These are phyloP conservation scores for Ridgeia piscesae DNA, from an alignment of 1,140 invertebrate genomes.

Conservation along the genomic window DNA sequence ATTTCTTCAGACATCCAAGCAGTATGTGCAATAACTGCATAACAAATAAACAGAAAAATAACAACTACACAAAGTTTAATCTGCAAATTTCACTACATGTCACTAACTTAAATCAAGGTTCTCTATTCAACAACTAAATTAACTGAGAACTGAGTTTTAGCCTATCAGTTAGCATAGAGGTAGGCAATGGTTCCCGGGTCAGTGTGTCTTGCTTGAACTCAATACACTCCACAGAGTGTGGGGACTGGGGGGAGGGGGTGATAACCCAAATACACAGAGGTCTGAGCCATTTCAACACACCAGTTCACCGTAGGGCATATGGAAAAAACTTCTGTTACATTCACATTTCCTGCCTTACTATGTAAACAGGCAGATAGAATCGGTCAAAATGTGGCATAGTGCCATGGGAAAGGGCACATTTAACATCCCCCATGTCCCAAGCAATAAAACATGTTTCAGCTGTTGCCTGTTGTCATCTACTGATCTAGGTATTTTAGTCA, in stretches of 20 bases:
- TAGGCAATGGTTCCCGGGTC: not conserved
- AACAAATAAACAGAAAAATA: too few relatives aligned
- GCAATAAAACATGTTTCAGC: not conserved
- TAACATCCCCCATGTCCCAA: not conserved
- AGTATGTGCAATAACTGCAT: too few relatives aligned
- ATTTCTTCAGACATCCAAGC: too few relatives aligned
- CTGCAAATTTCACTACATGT: too few relatives aligned
- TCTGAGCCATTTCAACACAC: not conserved
- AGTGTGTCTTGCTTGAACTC: not conserved
- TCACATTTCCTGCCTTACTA: not conserved
- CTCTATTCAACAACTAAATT: too few relatives aligned
- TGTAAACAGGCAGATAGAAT: not conserved
- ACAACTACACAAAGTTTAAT: too few relatives aligned
- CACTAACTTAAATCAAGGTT: too few relatives aligned
- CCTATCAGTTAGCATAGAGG: not conserved
- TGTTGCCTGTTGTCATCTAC: not conserved
- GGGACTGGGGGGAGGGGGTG: too few relatives aligned
- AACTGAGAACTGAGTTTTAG: not conserved
- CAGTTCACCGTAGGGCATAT: not conserved
- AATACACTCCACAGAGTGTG: not conserved
- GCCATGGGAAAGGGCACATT: not conserved
- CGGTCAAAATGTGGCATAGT: not conserved
- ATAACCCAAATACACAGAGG: not conserved
- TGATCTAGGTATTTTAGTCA: too few relatives aligned
- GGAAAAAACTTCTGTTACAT: not conserved